Evolutionary conservation across 1,140 invertebrate species (phyloP), one percentile per base, ranked within the genome.

Genomic region (Daktulosphaira vitifoliae): DNA sequence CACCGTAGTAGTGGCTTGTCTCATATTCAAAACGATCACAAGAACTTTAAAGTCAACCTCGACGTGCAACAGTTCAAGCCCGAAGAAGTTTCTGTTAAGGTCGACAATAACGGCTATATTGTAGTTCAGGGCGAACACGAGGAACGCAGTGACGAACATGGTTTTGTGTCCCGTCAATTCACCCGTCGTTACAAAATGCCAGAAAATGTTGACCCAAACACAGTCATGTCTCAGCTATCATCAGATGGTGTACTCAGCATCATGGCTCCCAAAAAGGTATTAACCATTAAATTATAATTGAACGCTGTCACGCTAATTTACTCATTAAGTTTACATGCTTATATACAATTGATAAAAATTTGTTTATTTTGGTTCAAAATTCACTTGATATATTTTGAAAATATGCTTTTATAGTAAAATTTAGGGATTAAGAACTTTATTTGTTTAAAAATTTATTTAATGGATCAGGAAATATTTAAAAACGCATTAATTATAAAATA

Each of bases 61-160:
- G 86, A 89, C 71, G 84, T 91, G 0, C 81, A 84, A 52, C 84
- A 89, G 68, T 91, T 89, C 74, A 79, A 81, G 66, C 88, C 89
- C 0, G 86, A 91, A 64, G 88, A 92, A 72, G 79, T 92, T 25
- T 82, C 78, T 38, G 84, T 91, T 1, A 90, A 86, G 74, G 83
- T 86, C 11, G 76, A 83, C 1, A 84, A 86, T 66, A 84, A 86
- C 66, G 44, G 44, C 4, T 78, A 77, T 29, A 76, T 88, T 0
- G 77, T 85, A 6, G 76, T 89, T 9, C 78, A 83, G 71, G 86
- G 81, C 0, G 85, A 85, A 71, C 83, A 87, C 65, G 84, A 87
- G 69, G 81, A 86, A 68, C 80, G 79, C 48, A 68, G 78, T 39
- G 84, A 84, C 67, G 78, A 82, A 5, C 80, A 86, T 73, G 81